Evolutionary conservation across 2,113 vertebrate genomes (phyloP).

Genomic region (Brachypodius melanocephalos): DNA sequence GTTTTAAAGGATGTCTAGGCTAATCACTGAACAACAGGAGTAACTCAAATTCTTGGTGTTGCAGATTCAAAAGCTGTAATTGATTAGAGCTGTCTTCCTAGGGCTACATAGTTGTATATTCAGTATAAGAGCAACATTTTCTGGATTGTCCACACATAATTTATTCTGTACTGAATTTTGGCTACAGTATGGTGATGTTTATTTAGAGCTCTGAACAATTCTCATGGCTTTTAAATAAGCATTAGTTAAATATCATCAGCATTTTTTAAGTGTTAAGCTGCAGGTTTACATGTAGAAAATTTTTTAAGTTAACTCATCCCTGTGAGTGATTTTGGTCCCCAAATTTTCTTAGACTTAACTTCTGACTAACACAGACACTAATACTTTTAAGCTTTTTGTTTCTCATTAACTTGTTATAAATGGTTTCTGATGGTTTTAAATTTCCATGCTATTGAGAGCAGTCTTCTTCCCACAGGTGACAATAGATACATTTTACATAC

Average conservation of each 20-base stretch:
- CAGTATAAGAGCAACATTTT: background rate
- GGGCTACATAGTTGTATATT: background rate
- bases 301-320: background rate
- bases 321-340: background rate
- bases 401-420: background rate
- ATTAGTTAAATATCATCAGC: background rate
- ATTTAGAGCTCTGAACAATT: background rate
- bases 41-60: background rate
- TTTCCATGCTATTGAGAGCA: background rate
- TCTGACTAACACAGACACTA: background rate
- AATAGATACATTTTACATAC: background rate
- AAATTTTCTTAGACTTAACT: background rate
- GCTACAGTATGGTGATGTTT: background rate
- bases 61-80: background rate
- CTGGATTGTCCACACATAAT: background rate
- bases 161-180: background rate
- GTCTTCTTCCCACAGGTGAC: background rate
- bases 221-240: background rate
- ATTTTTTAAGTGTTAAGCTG: background rate
- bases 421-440: background rate
- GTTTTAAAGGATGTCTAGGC: background rate
- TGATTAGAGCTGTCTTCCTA: background rate
- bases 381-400: background rate
- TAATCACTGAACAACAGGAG: background rate
- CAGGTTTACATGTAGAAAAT: background rate